Evolutionary conservation across 2,113 vertebrate species (phyloP).

Genomic region (Acrocephalus kingi): DNA sequence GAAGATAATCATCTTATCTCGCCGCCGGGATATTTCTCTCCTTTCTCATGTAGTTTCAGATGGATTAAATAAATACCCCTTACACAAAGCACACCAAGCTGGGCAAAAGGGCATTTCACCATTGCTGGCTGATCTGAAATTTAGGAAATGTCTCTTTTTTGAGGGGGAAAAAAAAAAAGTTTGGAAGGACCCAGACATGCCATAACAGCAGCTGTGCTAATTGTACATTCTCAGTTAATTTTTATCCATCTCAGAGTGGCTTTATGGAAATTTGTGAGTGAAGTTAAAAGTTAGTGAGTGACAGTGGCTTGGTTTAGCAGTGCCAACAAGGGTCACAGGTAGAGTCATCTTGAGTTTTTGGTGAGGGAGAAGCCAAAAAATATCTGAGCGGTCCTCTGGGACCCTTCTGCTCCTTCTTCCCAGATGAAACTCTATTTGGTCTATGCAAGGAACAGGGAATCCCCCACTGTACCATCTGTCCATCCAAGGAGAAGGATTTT

Average conservation of each 20-base stretch:
- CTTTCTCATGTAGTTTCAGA: constrained; percentile 62
- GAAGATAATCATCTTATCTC: constrained; percentile 70
- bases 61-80: constrained; percentile 50
- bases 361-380: neutral
- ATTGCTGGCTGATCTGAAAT: constrained; percentile 7
- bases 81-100: constrained; percentile 45
- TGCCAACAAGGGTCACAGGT: neutral
- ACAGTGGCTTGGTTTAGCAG: neutral
- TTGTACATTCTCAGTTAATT: neutral
- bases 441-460: neutral
- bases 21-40: constrained; percentile 39
- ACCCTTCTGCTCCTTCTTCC: neutral
- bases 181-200: neutral
- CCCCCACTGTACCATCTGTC: neutral
- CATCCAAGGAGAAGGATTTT: neutral
- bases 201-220: neutral
- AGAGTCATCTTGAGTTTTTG: neutral
- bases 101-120: constrained; percentile 44
- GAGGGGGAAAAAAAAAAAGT: neutral
- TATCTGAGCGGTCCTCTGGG: neutral
- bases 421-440: rapidly evolving
- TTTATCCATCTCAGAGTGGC: neutral
- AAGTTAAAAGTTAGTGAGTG: neutral
- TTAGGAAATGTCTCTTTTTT: constrained; percentile 38
- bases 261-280: neutral